phyloP scores from a whole-genome alignment of 35 echinoderm and acorn worm genomes.

The Apostichopus californicus region DNA sequence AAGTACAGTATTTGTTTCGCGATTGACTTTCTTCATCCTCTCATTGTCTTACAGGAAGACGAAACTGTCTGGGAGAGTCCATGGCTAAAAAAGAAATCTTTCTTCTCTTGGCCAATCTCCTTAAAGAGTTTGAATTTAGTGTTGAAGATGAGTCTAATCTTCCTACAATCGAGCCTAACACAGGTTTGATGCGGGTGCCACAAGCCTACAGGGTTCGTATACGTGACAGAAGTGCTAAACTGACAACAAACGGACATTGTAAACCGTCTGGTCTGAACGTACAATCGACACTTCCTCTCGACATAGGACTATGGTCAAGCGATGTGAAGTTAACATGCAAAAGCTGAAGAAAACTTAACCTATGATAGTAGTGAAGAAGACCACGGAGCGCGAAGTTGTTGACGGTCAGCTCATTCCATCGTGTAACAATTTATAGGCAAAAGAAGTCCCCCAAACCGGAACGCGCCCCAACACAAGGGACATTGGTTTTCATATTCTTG shows the following conservation, averaged over 20 bases:
- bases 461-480: no score
- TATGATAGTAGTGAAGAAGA: not conserved
- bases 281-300: not conserved
- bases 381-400: no score
- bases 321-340: not conserved
- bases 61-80: constrained; percentile 30
- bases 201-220: constrained; percentile 10
- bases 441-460: no score
- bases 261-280: not conserved
- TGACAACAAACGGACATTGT: not conserved
- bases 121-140: constrained; percentile 18
- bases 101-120: constrained; percentile 31
- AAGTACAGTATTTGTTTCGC: no score
- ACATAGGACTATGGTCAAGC: not conserved
- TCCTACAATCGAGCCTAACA: not conserved
- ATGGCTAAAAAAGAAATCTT: constrained; percentile 30
- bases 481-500: no score
- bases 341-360: not conserved
- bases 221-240: not conserved
- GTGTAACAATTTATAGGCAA: no score
- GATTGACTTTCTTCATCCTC: not conserved
- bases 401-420: no score
- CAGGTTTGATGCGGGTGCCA: constrained; percentile 8
- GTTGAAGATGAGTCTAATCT: not conserved
- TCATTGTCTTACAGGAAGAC: not conserved